A percentile compares a stretch with the other conserved stretches of the same genome.
Conservation (phyloP, 2,888 invertebrate species). For the Crepidodera aurea region DNA sequence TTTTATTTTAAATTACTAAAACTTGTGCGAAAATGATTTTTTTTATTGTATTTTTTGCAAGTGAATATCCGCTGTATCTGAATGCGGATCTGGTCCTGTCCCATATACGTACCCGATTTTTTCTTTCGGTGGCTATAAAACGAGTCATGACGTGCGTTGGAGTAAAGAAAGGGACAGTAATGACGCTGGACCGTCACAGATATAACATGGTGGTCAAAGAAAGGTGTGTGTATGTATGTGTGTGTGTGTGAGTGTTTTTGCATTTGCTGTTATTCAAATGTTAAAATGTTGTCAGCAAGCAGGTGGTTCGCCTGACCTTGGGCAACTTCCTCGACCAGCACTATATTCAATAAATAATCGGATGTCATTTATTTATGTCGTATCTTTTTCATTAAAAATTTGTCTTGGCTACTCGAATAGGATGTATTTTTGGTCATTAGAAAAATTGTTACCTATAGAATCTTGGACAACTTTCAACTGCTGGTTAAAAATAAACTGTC, state of each 20-base stretch:
- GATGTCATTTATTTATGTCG: not conserved
- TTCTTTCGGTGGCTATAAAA: slow-evolving; percentile 21
- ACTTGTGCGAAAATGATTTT: not conserved
- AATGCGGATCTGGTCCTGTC: not conserved
- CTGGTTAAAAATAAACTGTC: no score
- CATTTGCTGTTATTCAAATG: slow-evolving; percentile 3
- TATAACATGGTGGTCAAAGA: not conserved
- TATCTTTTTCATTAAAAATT: no score
- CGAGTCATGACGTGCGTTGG: slow-evolving; percentile 27
- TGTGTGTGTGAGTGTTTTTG: not conserved
- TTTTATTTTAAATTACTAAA: no score
- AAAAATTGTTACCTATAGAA: no score
- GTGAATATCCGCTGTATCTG: no score
- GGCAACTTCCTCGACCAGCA: slow-evolving; percentile 9
- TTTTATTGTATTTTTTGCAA: no score
- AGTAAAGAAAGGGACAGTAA: slow-evolving; percentile 11
- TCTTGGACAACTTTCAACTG: no score
- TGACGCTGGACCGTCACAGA: not conserved
- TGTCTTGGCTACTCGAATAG: no score
- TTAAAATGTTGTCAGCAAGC: not conserved
- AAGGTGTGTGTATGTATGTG: not conserved
- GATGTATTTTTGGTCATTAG: no score
- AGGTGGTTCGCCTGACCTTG: slow-evolving; percentile 20
- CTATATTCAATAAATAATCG: not conserved
- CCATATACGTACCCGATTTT: slow-evolving; percentile 16